Evolutionary conservation across 2,888 invertebrate species (phyloP).

Genomic region (Pachydiplax longipennis): DNA sequence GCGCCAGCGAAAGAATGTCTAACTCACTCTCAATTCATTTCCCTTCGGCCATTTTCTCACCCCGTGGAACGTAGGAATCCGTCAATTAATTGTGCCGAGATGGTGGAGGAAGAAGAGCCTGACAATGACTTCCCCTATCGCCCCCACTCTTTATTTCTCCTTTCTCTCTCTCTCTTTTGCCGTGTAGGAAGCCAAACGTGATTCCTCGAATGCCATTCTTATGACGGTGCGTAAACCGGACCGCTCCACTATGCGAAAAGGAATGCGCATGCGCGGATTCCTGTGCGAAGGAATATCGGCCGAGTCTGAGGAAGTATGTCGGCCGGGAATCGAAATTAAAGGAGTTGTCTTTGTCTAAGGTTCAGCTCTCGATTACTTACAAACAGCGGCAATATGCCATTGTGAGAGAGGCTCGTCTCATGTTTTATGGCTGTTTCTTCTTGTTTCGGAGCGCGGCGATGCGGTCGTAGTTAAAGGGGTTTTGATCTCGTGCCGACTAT

Average conservation of each 20-base stretch:
- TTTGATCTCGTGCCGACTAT: no score
- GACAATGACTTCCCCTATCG: neutral
- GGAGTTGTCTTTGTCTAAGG: neutral
- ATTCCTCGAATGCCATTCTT: neutral
- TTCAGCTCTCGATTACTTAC: neutral
- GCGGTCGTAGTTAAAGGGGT: no score
- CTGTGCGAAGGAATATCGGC: neutral
- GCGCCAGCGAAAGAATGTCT: slow-evolving; percentile 1
- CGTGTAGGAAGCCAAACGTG: neutral
- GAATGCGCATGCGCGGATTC: neutral
- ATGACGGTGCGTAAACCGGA: neutral
- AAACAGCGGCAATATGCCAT: neutral
- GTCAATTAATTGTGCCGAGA: neutral
- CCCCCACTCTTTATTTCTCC: neutral
- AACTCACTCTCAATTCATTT: slow-evolving; percentile 20
- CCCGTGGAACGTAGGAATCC: neutral
- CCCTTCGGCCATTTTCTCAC: neutral
- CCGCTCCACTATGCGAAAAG: neutral
- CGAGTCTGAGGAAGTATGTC: neutral
- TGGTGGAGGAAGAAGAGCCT: neutral
- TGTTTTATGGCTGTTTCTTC: neutral
- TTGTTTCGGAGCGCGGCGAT: neutral
- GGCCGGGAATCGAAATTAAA: neutral
- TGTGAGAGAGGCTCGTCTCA: neutral
- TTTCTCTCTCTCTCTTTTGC: neutral